Percentiles rank a stretch among this genome's conserved stretches.
Conservation (phyloP, 2,888 invertebrate species). For the Uropetala carovei region DNA sequence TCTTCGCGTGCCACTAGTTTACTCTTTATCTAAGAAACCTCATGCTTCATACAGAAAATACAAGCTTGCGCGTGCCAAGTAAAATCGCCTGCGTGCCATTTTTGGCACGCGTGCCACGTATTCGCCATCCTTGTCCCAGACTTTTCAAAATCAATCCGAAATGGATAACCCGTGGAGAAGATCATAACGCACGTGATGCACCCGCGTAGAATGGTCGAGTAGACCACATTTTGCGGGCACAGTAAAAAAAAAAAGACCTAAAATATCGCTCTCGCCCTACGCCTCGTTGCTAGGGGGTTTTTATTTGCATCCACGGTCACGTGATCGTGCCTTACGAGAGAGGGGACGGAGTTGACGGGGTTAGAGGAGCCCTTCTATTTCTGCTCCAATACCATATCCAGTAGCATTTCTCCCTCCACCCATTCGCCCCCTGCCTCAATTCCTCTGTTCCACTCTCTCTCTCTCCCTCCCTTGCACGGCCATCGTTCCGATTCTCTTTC, state of each 20-base stretch:
- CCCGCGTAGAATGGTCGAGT: not conserved
- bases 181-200: not conserved
- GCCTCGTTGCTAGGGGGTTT: not conserved
- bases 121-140: too few relatives aligned
- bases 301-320: not conserved
- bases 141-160: too few relatives aligned
- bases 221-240: not conserved
- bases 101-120: too few relatives aligned
- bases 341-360: too few relatives aligned
- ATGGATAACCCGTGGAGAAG: not conserved
- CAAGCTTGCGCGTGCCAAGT: too few relatives aligned
- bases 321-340: not conserved
- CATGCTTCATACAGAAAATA: too few relatives aligned
- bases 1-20: too few relatives aligned
- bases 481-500: not conserved
- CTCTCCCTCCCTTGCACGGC: not conserved
- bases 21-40: too few relatives aligned
- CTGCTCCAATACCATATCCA: too few relatives aligned
- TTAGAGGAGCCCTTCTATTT: too few relatives aligned
- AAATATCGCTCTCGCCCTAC: not conserved
- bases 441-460: not conserved
- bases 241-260: not conserved
- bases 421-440: not conserved
- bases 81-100: too few relatives aligned
- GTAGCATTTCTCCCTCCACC: too few relatives aligned